Evolutionary conservation across 2,797 vertebrate species (phyloP).

Genomic region (Mormyrops attenuatus): DNA sequence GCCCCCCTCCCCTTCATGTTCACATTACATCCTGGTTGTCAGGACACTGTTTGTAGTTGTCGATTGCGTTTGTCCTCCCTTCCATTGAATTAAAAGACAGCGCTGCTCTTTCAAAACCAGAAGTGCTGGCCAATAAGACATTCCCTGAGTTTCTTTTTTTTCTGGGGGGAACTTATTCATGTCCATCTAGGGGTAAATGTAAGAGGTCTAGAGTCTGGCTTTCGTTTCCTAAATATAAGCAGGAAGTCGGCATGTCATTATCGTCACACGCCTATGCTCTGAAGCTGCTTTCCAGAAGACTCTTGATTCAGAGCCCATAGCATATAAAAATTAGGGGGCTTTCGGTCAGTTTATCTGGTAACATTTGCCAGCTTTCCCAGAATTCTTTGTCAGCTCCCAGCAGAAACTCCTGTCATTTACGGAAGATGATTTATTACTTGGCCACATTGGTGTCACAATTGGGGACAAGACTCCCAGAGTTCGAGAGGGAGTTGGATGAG

Average conservation of each 20-base stretch:
- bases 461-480: background rate
- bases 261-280: background rate
- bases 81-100: background rate
- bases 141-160: background rate
- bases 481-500: too few relatives aligned
- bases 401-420: background rate
- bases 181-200: slow-evolving; percentile 5
- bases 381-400: background rate
- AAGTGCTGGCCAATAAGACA: background rate
- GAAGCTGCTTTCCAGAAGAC: background rate
- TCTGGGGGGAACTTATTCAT: background rate
- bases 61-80: background rate
- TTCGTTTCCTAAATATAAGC: background rate
- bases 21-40: background rate
- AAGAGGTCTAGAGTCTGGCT: background rate
- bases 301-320: background rate
- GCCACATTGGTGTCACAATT: background rate
- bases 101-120: background rate
- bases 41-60: background rate
- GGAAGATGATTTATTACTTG: background rate
- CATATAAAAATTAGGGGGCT: background rate
- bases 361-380: background rate
- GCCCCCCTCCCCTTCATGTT: background rate
- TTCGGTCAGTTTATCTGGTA: background rate
- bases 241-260: background rate